These are phyloP conservation scores for Drosophila gunungcola DNA, from an alignment of 1,140 invertebrate species.

Conservation along the genomic window DNA sequence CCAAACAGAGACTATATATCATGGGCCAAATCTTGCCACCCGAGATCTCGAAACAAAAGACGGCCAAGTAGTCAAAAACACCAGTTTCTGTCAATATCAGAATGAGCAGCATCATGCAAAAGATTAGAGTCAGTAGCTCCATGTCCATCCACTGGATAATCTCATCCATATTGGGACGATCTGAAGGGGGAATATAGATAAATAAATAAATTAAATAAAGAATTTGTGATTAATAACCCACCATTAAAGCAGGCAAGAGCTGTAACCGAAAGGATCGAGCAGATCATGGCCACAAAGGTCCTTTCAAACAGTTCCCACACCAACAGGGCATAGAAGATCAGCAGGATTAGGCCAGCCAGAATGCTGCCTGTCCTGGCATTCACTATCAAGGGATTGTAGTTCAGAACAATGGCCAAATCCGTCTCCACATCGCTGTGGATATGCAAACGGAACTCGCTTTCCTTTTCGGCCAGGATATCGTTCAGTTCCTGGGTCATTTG, in stretches of 20 bases:
- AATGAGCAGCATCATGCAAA: constrained; percentile 94
- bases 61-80: constrained; percentile 92
- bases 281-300: constrained; percentile 91
- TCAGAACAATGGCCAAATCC: constrained; percentile 70
- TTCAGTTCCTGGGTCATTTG: constrained; percentile 54
- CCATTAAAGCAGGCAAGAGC: constrained; percentile 88
- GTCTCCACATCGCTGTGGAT: constrained; percentile 55
- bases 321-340: constrained; percentile 90
- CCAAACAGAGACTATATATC: constrained; percentile 89
- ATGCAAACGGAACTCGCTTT: constrained; percentile 56
- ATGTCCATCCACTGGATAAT: constrained; percentile 92
- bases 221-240: not conserved
- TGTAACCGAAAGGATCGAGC: constrained; percentile 89
- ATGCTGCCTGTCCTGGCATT: constrained; percentile 87
- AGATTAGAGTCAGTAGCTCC: constrained; percentile 91
- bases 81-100: constrained; percentile 92
- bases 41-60: constrained; percentile 89
- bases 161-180: constrained; percentile 89
- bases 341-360: constrained; percentile 88
- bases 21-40: constrained; percentile 90
- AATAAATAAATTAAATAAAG: not conserved
- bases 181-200: constrained; percentile 22
- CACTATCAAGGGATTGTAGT: constrained; percentile 87
- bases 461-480: constrained; percentile 23
- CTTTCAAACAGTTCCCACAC: constrained; percentile 92